Base-by-base conservation (phyloP, 2,113 vertebrate species). In the Pelvicachromis taeniatus region DNA sequence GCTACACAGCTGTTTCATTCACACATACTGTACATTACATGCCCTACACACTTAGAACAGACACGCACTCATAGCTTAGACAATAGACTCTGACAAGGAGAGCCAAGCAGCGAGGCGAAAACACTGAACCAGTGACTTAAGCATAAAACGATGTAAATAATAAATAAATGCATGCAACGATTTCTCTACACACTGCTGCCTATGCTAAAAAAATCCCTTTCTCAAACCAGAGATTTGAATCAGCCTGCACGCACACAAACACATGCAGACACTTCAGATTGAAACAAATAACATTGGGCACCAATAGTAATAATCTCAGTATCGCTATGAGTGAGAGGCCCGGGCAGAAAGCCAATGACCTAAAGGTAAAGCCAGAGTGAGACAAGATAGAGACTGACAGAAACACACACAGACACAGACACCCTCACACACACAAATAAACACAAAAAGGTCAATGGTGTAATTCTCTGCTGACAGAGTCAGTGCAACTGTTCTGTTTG, bases 401-500 rank as follows among this genome's bases (percentile, higher is more conserved):
- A 58, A 31, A 77, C 38, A 78, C 35, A 54, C 29, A 80, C 8
- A 3, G n/a, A 52, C 17, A 35, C 35, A 63, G 14, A 61, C 65
- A n/a, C 73, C 21, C 31, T 17, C 59, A 21, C 54, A 59, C 52
- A 56, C 68, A 63, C 73, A 86, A n/a, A 7, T 0, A 53, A 6
- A 85, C 91, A 78, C 53, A 86, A 23, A 94, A 94, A 94, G 91
- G 93, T 94, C 92, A 94, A 3, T 21, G 87, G 93, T 91, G 91
- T 92, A 90, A 87, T 87, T 90, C 86, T 16, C 35, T 56, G 45
- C 82, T 81, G 91, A 91, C 82, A 79, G 82, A 85, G 88, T 88
- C 83, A 14, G 56, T 40, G 82, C 33, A 48, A 80, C 82, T 23
- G 63, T 31, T 85, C n/a, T 80, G 84, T 90, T 88, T 16, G 77